Conservation (phyloP, 2,888 invertebrate species). For the Zootermopsis nevadensis region DNA sequence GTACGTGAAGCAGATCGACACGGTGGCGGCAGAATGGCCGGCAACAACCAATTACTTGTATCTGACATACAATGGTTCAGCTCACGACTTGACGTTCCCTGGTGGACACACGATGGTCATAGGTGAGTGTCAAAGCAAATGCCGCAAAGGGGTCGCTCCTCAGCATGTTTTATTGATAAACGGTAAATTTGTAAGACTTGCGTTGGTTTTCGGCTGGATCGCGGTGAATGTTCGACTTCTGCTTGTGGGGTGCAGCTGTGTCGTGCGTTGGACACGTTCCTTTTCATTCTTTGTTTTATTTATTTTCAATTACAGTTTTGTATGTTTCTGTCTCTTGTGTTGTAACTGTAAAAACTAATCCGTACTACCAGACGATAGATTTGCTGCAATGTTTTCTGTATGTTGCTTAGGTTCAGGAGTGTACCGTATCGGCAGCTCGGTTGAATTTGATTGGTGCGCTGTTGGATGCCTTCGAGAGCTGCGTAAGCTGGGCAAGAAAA, state of each 20-base stretch:
- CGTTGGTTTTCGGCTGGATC: no score
- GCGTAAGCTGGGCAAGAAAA: slow-evolving; percentile 85
- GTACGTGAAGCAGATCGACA: slow-evolving; percentile 97
- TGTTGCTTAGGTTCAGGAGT: slow-evolving; percentile 80
- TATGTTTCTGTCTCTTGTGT: no score
- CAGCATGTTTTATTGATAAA: no score
- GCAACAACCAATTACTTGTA: slow-evolving; percentile 99
- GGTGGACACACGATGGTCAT: slow-evolving; percentile 88
- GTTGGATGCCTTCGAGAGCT: slow-evolving; percentile 95
- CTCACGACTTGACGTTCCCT: slow-evolving; percentile 85
- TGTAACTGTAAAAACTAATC: no score
- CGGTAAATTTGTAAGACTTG: no score
- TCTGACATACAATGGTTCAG: slow-evolving; percentile 90
- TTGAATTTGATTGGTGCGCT: slow-evolving; percentile 99
- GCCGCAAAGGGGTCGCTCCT: no score
- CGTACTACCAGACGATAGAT: background rate
- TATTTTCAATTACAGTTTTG: no score
- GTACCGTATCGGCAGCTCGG: slow-evolving; percentile 97
- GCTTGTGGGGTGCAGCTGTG: no score
- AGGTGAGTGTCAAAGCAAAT: slow-evolving; percentile 69
- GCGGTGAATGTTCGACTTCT: no score
- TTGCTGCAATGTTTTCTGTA: background rate
- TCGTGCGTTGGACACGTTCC: no score
- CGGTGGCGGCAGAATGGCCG: slow-evolving; percentile 99
- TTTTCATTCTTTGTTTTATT: no score